Conservation (phyloP, 2,888 invertebrate species). For the Drosophila phalerata region DNA sequence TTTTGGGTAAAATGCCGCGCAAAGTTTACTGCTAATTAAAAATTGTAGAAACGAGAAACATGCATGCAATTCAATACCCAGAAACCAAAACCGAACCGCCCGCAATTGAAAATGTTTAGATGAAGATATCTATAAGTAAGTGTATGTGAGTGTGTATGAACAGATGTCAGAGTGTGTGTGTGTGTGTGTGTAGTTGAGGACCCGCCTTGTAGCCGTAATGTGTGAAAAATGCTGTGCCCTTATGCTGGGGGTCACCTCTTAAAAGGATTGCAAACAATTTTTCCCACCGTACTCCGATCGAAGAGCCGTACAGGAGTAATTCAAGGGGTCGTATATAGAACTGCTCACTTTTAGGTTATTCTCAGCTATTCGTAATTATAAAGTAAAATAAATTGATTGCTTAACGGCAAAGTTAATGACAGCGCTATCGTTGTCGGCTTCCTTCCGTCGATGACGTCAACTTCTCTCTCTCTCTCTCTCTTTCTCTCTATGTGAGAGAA, state of each 20-base stretch:
- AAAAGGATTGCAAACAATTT: constrained; percentile 64
- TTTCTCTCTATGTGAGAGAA: neutral
- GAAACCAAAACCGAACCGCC: constrained; percentile 47
- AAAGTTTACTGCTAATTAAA: constrained; percentile 85
- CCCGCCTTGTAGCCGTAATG: constrained; percentile 45
- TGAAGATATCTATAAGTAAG: constrained; percentile 47
- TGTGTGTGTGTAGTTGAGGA: constrained; percentile 21
- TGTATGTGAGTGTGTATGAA: constrained; percentile 5
- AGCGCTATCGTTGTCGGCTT: constrained; percentile 50
- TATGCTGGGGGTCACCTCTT: constrained; percentile 57
- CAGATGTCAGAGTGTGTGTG: neutral
- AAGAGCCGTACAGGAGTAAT: constrained; percentile 16
- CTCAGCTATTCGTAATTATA: constrained; percentile 54
- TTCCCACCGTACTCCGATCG: constrained; percentile 60
- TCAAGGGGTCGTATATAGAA: constrained; percentile 2
- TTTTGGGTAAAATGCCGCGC: constrained; percentile 50
- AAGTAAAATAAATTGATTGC: constrained; percentile 81
- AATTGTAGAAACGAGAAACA: constrained; percentile 81
- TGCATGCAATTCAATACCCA: constrained; percentile 76
- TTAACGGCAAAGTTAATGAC: constrained; percentile 74
- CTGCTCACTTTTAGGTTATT: constrained; percentile 69
- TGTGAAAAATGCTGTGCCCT: constrained; percentile 60
- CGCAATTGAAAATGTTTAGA: constrained; percentile 63
- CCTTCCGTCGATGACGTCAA: constrained; percentile 53
- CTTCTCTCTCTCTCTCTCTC: too few species aligned